Evolutionary conservation across 2,113 vertebrate species (phyloP).

Genomic region (Tragelaphus buxtoni): DNA sequence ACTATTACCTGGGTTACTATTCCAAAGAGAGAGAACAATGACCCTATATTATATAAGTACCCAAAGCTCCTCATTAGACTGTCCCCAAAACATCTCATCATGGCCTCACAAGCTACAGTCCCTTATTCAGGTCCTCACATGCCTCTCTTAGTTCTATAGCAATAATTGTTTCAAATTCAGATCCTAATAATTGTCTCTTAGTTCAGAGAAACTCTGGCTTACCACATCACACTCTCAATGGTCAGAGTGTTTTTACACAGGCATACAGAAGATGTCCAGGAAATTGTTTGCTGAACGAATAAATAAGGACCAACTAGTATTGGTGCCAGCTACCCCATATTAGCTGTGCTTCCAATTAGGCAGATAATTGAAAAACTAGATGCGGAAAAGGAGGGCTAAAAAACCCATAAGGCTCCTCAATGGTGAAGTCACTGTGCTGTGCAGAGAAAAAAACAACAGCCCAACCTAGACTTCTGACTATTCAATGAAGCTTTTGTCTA

Average conservation of each 20-base stretch:
- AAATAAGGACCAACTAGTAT: neutral
- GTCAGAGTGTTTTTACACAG: neutral
- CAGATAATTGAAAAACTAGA: neutral
- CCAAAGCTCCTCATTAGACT: neutral
- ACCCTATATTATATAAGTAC: neutral
- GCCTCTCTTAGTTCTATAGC: neutral
- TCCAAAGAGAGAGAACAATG: neutral
- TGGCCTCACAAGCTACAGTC: neutral
- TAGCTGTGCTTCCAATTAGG: neutral
- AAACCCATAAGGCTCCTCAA: neutral
- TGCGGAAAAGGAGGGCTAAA: neutral
- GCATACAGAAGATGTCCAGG: neutral
- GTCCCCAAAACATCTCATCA: neutral
- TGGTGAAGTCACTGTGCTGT: neutral
- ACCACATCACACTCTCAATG: neutral
- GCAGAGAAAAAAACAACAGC: neutral
- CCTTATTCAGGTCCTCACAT: neutral
- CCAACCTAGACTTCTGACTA: neutral
- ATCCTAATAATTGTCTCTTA: neutral
- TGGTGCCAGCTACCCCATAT: neutral
- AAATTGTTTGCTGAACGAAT: neutral
- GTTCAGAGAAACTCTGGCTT: neutral
- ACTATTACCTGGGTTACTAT: neutral
- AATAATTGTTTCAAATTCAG: neutral
- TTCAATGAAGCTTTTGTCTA: slow-evolving; percentile 31